phyloP scores from a whole-genome alignment of 2,797 vertebrate species.

The Uromys caudimaculatus region DNA sequence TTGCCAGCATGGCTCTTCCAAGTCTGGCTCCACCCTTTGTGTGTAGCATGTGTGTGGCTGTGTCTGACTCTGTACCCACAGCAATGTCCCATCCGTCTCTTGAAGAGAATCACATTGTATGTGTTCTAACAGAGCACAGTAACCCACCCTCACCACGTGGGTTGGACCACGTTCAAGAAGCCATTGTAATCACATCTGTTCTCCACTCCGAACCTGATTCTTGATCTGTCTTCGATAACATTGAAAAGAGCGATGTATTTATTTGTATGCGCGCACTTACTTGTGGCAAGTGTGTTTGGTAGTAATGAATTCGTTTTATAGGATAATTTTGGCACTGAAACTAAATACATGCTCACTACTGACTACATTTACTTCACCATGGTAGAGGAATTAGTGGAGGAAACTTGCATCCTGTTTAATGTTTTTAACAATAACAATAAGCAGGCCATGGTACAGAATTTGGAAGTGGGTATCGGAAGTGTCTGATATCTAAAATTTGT shows the following conservation, averaged over 20 bases:
- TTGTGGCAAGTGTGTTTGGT: neutral
- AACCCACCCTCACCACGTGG: neutral
- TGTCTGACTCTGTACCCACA: neutral
- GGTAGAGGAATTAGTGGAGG: neutral
- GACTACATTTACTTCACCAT: fast-evolving
- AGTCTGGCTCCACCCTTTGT: neutral
- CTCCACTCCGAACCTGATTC: neutral
- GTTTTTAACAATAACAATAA: constrained; percentile 1
- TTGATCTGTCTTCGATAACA: constrained; percentile 1
- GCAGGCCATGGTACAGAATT: constrained; percentile 10
- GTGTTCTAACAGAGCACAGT: neutral
- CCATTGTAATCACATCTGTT: neutral
- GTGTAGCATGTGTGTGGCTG: fast-evolving
- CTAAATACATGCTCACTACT: neutral
- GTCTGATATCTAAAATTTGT: constrained; percentile 1
- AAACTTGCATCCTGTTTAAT: constrained; percentile 16
- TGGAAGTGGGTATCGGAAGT: neutral
- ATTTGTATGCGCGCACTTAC: neutral
- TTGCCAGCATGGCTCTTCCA: neutral
- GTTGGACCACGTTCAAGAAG: neutral
- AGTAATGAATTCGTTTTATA: neutral
- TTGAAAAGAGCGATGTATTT: neutral
- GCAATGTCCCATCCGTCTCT: neutral
- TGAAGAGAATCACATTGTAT: neutral
- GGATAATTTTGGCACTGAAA: constrained; percentile 3